Conservation (phyloP, 1,140 invertebrate species). For the Phocides pigmalion region DNA sequence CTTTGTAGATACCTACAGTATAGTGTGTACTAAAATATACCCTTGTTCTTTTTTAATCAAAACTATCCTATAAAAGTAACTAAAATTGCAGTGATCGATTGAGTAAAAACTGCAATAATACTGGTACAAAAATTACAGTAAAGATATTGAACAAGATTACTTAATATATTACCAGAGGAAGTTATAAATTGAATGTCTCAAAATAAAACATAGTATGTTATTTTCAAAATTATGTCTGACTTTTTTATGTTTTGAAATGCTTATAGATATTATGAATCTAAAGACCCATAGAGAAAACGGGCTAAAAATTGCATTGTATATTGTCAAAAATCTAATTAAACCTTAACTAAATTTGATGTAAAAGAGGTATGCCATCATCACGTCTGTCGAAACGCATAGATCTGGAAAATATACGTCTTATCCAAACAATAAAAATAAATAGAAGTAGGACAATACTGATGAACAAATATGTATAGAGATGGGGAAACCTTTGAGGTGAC, state of each 20-base stretch:
- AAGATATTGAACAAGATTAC: no score
- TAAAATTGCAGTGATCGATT: no score
- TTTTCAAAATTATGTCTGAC: no score
- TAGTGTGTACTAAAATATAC: no score
- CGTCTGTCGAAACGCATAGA: conserved; percentile 38
- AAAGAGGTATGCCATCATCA: conserved; percentile 43
- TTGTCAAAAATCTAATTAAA: not conserved
- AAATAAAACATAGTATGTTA: no score
- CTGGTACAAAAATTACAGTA: no score
- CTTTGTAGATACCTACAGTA: no score
- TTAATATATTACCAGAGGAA: no score
- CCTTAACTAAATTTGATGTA: conserved; percentile 38
- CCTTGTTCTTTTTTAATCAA: no score
- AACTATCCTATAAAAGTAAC: no score
- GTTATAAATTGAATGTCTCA: no score
- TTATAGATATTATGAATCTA: not conserved
- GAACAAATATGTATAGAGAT: conserved; percentile 61
- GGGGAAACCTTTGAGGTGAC: conserved; percentile 73
- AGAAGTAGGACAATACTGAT: conserved; percentile 45
- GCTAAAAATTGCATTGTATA: not conserved
- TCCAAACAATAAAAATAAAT: conserved; percentile 44
- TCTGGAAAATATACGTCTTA: conserved; percentile 38
- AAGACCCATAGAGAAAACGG: not conserved
- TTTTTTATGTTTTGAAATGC: not conserved
- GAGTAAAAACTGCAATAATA: no score